A percentile compares a stretch with the other conserved stretches of the same genome.
Evolutionary conservation across 2,797 vertebrate genomes (phyloP).

Genomic region (Salmo trutta): DNA sequence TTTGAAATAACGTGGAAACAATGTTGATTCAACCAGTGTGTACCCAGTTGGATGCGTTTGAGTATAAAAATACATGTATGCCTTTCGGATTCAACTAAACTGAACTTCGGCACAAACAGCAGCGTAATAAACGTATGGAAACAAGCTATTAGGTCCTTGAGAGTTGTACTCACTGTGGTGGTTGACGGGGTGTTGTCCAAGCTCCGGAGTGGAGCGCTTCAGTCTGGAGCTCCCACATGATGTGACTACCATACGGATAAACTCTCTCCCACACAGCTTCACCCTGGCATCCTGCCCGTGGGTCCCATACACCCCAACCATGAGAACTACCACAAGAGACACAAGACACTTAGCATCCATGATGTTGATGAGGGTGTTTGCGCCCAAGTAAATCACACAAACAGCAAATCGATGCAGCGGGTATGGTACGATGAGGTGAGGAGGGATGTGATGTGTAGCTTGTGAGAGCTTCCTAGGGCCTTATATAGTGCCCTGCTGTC

Average conservation of each 20-base stretch:
- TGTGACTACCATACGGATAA: slow-evolving; percentile 70
- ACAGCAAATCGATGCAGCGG: background rate
- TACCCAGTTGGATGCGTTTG: background rate
- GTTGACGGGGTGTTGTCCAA: slow-evolving; percentile 2
- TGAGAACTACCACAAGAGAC: slow-evolving; percentile 56
- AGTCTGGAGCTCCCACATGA: slow-evolving; percentile 69
- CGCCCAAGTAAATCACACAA: background rate
- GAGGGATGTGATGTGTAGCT: slow-evolving; percentile 13
- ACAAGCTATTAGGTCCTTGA: background rate
- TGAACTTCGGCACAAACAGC: background rate
- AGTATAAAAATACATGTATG: background rate
- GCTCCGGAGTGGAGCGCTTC: slow-evolving; percentile 48
- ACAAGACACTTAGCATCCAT: slow-evolving; percentile 61
- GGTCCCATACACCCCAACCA: slow-evolving; percentile 32
- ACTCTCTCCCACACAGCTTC: slow-evolving; percentile 75
- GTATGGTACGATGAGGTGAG: background rate
- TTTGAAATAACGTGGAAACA: too few species aligned
- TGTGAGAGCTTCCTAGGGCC: slow-evolving; percentile 17
- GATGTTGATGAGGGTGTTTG: slow-evolving; percentile 3
- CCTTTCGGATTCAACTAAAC: background rate
- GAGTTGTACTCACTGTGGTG: slow-evolving; percentile 45
- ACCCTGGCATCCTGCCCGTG: slow-evolving; percentile 63
- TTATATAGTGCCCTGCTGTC: slow-evolving; percentile 48
- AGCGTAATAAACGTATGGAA: background rate
- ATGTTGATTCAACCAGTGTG: too few species aligned